phyloP scores from a whole-genome alignment of 2,888 invertebrate species.

The Ennomos quercinarius region DNA sequence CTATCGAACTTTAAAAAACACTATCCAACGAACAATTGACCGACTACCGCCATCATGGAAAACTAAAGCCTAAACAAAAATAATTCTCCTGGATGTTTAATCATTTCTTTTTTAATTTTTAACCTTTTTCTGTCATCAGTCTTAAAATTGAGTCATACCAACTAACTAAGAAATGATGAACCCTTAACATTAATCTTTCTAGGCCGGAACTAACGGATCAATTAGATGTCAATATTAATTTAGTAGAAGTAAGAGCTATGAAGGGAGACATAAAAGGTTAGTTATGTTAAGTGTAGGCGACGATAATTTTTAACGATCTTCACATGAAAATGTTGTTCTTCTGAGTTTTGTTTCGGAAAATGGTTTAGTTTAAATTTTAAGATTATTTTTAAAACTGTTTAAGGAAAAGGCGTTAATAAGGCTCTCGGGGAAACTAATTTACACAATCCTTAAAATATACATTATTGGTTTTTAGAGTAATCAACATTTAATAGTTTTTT shows the following conservation, averaged over 20 bases:
- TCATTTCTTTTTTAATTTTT: constrained; percentile 49
- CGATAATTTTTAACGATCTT: constrained; percentile 50
- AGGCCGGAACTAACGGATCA: constrained; percentile 74
- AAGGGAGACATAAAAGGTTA: constrained; percentile 57
- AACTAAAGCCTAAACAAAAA: constrained; percentile 63
- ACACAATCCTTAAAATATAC: constrained; percentile 79
- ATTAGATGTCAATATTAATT: constrained; percentile 47
- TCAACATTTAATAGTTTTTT: constrained; percentile 85
- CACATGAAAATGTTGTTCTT: constrained; percentile 43
- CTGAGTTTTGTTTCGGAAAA: constrained; percentile 41
- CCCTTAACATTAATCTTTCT: constrained; percentile 76
- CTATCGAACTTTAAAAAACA: constrained; percentile 63
- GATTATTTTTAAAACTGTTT: constrained; percentile 65
- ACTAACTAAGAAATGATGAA: constrained; percentile 83
- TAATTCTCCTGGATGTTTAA: constrained; percentile 61
- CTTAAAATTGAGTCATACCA: constrained; percentile 86
- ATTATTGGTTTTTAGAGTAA: constrained; percentile 83
- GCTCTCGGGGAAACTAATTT: constrained; percentile 83
- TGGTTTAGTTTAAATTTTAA: constrained; percentile 46
- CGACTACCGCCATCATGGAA: constrained; percentile 51
- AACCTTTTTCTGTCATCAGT: constrained; percentile 79
- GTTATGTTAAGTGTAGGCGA: constrained; percentile 58
- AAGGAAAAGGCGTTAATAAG: constrained; percentile 84
- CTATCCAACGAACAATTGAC: constrained; percentile 54
- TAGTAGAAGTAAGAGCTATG: constrained; percentile 59